Conservation (phyloP, 2,888 invertebrate genomes). For the Aplocera efformata region DNA sequence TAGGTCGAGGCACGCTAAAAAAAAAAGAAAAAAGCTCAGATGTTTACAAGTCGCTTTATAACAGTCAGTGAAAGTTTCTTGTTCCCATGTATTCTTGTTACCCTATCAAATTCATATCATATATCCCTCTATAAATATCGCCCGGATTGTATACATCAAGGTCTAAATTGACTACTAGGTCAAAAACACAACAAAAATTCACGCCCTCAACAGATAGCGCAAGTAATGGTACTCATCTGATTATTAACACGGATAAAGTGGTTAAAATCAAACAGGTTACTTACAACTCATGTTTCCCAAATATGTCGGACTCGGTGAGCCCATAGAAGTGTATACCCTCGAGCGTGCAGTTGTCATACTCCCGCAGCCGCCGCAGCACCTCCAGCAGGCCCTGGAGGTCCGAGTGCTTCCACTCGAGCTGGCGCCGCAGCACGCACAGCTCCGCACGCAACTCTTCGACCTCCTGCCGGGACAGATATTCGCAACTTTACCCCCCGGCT, state of each 20-base stretch:
- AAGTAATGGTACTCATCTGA: no score
- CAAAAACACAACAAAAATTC: no score
- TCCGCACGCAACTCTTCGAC: conserved; percentile 45
- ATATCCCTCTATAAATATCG: no score
- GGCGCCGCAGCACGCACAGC: conserved; percentile 54
- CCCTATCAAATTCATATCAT: no score
- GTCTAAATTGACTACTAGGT: no score
- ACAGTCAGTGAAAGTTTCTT: no score
- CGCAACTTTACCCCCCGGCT: neutral
- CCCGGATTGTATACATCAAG: no score
- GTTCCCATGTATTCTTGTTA: no score
- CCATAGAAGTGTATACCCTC: conserved; percentile 77
- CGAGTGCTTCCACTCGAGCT: conserved; percentile 67
- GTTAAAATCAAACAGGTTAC: no score
- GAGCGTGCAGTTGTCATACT: conserved; percentile 71
- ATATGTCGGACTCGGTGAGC: conserved; percentile 70
- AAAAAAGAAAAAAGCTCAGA: neutral
- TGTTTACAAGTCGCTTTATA: no score
- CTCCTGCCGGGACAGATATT: neutral
- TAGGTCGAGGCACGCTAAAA: conserved; percentile 18
- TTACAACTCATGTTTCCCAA: conserved; percentile 50
- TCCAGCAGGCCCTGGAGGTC: conserved; percentile 78
- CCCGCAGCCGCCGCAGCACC: conserved; percentile 72
- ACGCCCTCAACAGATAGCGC: no score
- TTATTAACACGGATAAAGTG: no score